Base-by-base conservation (phyloP, 1,140 invertebrate genomes). In the Cylas formicarius region DNA sequence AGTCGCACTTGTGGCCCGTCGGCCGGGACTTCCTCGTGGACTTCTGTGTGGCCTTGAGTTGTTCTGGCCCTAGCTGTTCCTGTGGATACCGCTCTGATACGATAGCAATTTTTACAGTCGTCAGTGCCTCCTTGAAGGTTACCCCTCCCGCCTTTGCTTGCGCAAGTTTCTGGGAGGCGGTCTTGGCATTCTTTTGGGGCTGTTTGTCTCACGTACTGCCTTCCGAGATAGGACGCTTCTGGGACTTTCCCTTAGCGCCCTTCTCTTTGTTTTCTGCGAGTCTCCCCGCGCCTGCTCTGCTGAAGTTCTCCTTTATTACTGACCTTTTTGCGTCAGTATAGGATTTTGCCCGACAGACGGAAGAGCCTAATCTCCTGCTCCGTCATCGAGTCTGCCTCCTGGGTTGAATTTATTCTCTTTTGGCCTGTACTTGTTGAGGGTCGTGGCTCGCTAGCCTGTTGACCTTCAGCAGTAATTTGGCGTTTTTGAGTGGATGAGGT, bases 101-200 rank as follows among this genome's bases (percentile, higher is more conserved):
- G 8, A 36, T 21, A 11, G 16, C 35, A 5, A 44, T 28, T 24
- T 44, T 38, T 3, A 43, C 18, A 13, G 38, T 18, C 1, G 36
- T n/a, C n/a, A 24, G 13, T 16, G 22, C 22, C 9, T 23, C 19
- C 21, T 38, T 38, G 2, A 24, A 38, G 35, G 7, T 18, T 8
- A 38, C 21, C 22, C 8, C 7, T 26, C 6, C 23, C 20, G 37
- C 37, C 14, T 11, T 38, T 38, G 21, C 17, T 10, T 18, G 19
- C 11, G 18, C 36, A 20, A 16, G 7, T 35, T 35, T 3, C 13
- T 8, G 22, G 7, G 13, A 32, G 29, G n/a, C 29, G 13, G n/a
- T 14, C 14, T 33, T n/a, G 31, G 33, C 17, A 35, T 7, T 21
- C 5, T 18, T 18, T 35, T 35, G 33, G 7, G 33, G 33, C 16